Percentiles rank a stretch among this genome's conserved stretches.
Conservation (phyloP, 1,140 invertebrate genomes). For the Rhagoletis zephyria region DNA sequence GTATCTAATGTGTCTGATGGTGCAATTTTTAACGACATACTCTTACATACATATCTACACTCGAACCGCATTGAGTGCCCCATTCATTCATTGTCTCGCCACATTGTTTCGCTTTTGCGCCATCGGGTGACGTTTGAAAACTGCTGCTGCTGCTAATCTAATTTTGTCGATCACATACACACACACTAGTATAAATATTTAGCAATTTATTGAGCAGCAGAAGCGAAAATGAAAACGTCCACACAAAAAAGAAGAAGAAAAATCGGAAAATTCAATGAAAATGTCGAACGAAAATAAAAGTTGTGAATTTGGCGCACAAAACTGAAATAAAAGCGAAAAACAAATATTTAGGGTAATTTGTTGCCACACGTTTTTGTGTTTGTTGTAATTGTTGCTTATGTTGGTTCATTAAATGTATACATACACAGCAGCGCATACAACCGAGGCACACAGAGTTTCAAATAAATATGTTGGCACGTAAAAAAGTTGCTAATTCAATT, state of each 20-base stretch:
- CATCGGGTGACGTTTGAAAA: too few species aligned
- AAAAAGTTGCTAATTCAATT: conserved; percentile 9
- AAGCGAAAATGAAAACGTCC: background rate
- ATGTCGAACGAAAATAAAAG: conserved; percentile 5
- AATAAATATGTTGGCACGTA: background rate
- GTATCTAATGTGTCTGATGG: too few species aligned
- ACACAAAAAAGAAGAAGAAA: background rate
- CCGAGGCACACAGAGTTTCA: background rate
- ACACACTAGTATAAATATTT: background rate
- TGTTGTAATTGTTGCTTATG: background rate
- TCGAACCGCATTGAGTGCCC: too few species aligned
- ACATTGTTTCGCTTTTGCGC: too few species aligned
- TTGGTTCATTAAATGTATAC: background rate
- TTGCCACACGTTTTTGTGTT: background rate
- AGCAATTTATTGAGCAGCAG: background rate
- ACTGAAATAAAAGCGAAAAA: background rate
- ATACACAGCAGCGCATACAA: background rate
- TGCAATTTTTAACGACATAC: too few species aligned
- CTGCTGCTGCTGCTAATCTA: too few species aligned
- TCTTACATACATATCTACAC: too few species aligned
- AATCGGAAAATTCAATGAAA: conserved; percentile 9
- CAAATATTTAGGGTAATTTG: background rate
- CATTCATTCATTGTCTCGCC: too few species aligned
- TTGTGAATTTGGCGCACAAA: background rate
- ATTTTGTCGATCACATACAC: background rate